Evolutionary conservation across 2,797 vertebrate genomes (phyloP).

Genomic region (Parambassis ranga): DNA sequence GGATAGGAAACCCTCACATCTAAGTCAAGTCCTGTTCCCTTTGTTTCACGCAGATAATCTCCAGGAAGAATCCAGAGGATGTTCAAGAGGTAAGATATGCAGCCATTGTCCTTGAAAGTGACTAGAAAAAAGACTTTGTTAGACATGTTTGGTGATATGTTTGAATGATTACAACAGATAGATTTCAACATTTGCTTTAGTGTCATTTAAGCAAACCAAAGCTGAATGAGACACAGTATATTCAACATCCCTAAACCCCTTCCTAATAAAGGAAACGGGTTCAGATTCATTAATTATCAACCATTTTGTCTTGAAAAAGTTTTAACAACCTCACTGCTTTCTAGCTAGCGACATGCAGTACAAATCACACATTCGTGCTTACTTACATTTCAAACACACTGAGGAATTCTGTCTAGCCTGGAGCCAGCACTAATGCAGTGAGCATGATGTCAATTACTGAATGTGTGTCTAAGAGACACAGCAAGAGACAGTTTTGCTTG

Average conservation of each 20-base stretch:
- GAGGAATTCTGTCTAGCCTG: slow-evolving; percentile 30
- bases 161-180: no score
- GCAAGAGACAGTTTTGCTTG: slow-evolving; percentile 5
- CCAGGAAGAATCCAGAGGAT: slow-evolving; percentile 94
- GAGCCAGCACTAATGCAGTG: slow-evolving; percentile 52
- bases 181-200: no score
- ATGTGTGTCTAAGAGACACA: slow-evolving; percentile 21
- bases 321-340: background rate
- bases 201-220: no score
- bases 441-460: slow-evolving; percentile 71
- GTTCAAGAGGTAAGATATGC: slow-evolving; percentile 91
- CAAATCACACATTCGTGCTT: background rate
- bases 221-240: no score
- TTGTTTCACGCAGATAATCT: slow-evolving; percentile 86
- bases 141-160: background rate
- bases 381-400: background rate
- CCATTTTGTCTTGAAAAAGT: no score
- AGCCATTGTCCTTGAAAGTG: background rate
- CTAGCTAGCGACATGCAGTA: background rate
- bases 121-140: background rate
- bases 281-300: no score
- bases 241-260: no score
- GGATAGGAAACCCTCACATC: background rate
- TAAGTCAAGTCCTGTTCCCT: background rate
- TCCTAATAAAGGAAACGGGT: no score